phyloP scores from a whole-genome alignment of 2,888 invertebrate species.

The Drosophila anomelani region DNA sequence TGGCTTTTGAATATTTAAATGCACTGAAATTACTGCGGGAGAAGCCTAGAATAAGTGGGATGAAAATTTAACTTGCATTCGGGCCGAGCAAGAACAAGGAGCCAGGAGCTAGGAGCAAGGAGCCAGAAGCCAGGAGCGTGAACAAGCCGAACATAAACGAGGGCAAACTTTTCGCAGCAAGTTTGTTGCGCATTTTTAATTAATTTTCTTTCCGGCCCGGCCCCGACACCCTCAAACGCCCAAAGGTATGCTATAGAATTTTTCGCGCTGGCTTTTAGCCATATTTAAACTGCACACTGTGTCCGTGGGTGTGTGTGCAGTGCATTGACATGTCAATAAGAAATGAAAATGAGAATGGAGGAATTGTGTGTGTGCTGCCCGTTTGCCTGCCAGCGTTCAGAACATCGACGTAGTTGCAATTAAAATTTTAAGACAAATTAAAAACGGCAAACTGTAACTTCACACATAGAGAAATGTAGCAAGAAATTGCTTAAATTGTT shows the following conservation, averaged over 20 bases:
- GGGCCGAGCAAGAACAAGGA: slow-evolving; percentile 22
- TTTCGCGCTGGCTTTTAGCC: slow-evolving; percentile 47
- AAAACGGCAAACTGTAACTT: slow-evolving; percentile 55
- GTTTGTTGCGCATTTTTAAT: slow-evolving; percentile 57
- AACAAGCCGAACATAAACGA: slow-evolving; percentile 29
- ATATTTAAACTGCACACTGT: slow-evolving; percentile 44
- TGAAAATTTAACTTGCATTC: slow-evolving; percentile 48
- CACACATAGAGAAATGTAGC: background rate
- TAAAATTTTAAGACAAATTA: slow-evolving; percentile 78
- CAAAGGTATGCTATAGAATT: slow-evolving; percentile 45
- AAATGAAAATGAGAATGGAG: slow-evolving; percentile 57
- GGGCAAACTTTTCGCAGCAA: slow-evolving; percentile 39
- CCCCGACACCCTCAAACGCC: background rate
- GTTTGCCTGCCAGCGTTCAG: slow-evolving; percentile 30
- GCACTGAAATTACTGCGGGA: slow-evolving; percentile 54
- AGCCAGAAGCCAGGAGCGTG: slow-evolving; percentile 7
- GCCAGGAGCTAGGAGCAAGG: slow-evolving; percentile 2
- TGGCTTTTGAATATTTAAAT: slow-evolving; percentile 65
- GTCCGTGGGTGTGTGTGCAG: slow-evolving; percentile 21
- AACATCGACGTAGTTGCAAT: slow-evolving; percentile 60
- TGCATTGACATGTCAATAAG: slow-evolving; percentile 69
- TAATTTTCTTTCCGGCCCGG: slow-evolving; percentile 46
- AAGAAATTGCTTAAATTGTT: background rate
- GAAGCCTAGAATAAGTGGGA: slow-evolving; percentile 22
- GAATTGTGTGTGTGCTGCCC: slow-evolving; percentile 24